These are phyloP conservation scores for Arrhopalites spinosus DNA, from an alignment of 2,888 invertebrate genomes.

Conservation along the genomic window DNA sequence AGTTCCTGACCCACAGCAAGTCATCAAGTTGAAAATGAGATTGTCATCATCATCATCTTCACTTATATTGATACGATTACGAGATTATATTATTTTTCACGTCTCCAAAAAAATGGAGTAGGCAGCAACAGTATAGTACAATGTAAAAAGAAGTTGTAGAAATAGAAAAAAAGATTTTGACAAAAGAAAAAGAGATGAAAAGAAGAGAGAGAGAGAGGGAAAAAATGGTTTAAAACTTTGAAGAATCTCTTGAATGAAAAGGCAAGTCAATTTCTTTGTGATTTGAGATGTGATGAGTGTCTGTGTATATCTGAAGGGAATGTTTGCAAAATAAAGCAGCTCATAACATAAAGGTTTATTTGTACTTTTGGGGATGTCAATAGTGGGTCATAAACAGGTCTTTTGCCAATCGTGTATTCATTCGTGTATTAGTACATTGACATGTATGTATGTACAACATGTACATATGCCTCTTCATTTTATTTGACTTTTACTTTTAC, in stretches of 20 bases:
- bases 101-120: background rate
- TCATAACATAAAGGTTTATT: constrained; percentile 56
- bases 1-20: constrained; percentile 25
- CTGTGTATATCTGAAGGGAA: constrained; percentile 42
- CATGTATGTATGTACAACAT: constrained; percentile 1
- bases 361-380: constrained; percentile 56
- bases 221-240: background rate
- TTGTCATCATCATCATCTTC: background rate
- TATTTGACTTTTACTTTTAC: constrained; percentile 39
- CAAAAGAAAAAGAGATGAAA: background rate
- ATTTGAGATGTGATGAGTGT: constrained; percentile 38
- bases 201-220: background rate
- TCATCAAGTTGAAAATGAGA: background rate
- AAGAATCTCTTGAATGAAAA: too few relatives aligned
- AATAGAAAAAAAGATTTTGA: background rate
- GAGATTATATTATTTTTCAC: constrained; percentile 5
- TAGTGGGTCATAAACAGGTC: constrained; percentile 55
- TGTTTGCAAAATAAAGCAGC: constrained; percentile 55
- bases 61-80: constrained; percentile 32
- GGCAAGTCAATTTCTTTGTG: constrained; percentile 2
- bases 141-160: background rate
- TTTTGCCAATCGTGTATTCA: constrained; percentile 42
- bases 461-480: constrained; percentile 33
- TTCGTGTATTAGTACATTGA: constrained; percentile 23
- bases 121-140: background rate